phyloP scores from a whole-genome alignment of 2,797 vertebrate genomes.

The Botia almorhae region DNA sequence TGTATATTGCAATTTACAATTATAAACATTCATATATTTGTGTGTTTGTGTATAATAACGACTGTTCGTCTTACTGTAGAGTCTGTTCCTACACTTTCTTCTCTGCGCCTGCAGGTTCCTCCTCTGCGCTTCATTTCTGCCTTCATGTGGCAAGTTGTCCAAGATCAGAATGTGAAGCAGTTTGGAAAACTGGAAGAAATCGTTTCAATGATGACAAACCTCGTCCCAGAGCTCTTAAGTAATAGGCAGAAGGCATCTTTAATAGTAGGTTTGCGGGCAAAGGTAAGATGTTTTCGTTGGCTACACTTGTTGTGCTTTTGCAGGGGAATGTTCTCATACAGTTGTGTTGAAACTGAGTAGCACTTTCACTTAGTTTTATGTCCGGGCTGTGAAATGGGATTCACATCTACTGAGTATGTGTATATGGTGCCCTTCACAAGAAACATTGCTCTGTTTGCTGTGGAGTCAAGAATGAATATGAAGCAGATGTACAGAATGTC shows the following conservation, averaged over 20 bases:
- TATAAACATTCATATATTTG: too few relatives aligned
- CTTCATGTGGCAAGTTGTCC: slow-evolving; percentile 69
- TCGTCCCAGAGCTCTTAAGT: slow-evolving; percentile 68
- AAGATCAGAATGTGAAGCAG: slow-evolving; percentile 61
- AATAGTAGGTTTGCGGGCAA: slow-evolving; percentile 73
- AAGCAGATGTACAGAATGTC: too few relatives aligned
- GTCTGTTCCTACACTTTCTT: slow-evolving; percentile 50
- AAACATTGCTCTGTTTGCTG: too few relatives aligned
- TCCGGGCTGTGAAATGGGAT: background rate
- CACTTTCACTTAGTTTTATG: too few relatives aligned
- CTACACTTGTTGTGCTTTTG: background rate
- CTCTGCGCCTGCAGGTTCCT: slow-evolving; percentile 57
- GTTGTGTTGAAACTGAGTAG: too few relatives aligned
- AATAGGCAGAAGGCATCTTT: slow-evolving; percentile 72
- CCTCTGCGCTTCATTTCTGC: slow-evolving; percentile 67
- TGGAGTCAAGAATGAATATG: too few relatives aligned
- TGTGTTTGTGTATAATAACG: background rate
- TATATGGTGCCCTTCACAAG: too few relatives aligned
- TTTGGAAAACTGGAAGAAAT: slow-evolving; percentile 72
- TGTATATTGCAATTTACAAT: too few relatives aligned
- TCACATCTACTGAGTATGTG: background rate
- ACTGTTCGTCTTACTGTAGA: slow-evolving; percentile 18
- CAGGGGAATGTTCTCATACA: background rate
- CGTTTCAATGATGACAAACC: slow-evolving; percentile 63
- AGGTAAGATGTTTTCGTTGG: slow-evolving; percentile 58